Base-by-base conservation (phyloP, 2,888 invertebrate species). In the Drosophila hamatofila region DNA sequence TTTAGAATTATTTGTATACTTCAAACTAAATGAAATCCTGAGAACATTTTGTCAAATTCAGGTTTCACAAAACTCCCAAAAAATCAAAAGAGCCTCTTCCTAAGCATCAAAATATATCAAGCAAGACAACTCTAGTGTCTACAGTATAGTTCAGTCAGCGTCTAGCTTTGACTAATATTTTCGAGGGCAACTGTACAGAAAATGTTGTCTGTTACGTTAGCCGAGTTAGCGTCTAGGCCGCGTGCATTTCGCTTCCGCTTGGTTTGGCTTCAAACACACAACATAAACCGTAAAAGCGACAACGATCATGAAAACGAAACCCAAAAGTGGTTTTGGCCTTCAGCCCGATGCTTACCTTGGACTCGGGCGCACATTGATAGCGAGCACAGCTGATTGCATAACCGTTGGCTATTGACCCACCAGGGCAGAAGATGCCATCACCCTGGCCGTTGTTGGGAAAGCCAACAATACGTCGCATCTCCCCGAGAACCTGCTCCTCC, bases 321-420 rank as follows among this genome's bases (percentile, higher is more conserved):
- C 44, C 57, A 55, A 57, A 72, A 61, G 70, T 61, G 49, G 66
- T 58, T 54, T 78, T 78, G 70, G 78, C 76, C 69, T 77, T 78
- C 48, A 62, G 11, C 46, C 21, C 33, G 27, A 48, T 60, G 77
- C 83, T 85, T 79, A 96, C 96, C 95, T 97, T 97, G 66, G 96
- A 94, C 78, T 96, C 95, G 0, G 97, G 97, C 88, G 95, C 94
- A 81, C 94, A 94, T 90, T 95, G 93, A 90, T 95, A 95, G 62
- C 98, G 94, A 2, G 98, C 97, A 85, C 97, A 95, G 89, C 96
- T 97, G 66, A 98, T 97, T n/a, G 96, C 97, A 87, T 97, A 97
- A 58, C 97, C 97, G 91, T 98, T 98, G 7, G 97, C 96, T 86
- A 97, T 95, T 0, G 97, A 97, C 0, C 98, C 98, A 41, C 98